Conservation (phyloP, 1,140 invertebrate species). For the Microplitis mediator region DNA sequence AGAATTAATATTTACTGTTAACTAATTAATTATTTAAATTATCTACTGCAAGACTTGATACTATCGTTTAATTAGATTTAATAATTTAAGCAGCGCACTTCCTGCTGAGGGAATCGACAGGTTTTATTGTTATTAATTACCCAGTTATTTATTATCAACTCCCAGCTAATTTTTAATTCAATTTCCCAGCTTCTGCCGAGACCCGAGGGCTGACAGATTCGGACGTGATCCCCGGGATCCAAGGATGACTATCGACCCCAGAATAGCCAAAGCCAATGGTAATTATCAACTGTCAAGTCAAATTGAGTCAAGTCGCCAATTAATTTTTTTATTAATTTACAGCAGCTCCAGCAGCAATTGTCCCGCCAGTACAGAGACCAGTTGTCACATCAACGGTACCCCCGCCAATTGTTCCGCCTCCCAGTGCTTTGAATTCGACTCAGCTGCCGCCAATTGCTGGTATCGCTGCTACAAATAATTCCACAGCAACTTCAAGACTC, state of each 20-base stretch:
- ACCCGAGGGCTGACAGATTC: slow-evolving; percentile 64
- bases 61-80: slow-evolving; percentile 25
- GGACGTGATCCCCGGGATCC: slow-evolving; percentile 70
- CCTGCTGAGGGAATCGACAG: slow-evolving; percentile 59
- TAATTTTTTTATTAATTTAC: slow-evolving; percentile 38
- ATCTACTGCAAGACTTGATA: slow-evolving; percentile 6
- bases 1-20: slow-evolving; percentile 34
- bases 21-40: not conserved
- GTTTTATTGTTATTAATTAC: slow-evolving; percentile 34
- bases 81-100: slow-evolving; percentile 49
- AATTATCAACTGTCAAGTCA: too few species aligned
- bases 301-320: too few species aligned
- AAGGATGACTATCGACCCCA: slow-evolving; percentile 68
- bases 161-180: slow-evolving; percentile 30
- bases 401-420: slow-evolving; percentile 24
- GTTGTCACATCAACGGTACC: slow-evolving; percentile 48
- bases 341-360: slow-evolving; percentile 50
- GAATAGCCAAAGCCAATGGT: slow-evolving; percentile 59
- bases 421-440: slow-evolving; percentile 35
- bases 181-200: slow-evolving; percentile 55
- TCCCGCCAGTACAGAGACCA: slow-evolving; percentile 30
- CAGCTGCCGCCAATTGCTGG: slow-evolving; percentile 36
- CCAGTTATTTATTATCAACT: slow-evolving; percentile 26
- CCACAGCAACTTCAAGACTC: slow-evolving; percentile 50
- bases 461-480: slow-evolving; percentile 42